phyloP scores from a whole-genome alignment of 1,140 invertebrate species.

The Penaeus vannamei region DNA sequence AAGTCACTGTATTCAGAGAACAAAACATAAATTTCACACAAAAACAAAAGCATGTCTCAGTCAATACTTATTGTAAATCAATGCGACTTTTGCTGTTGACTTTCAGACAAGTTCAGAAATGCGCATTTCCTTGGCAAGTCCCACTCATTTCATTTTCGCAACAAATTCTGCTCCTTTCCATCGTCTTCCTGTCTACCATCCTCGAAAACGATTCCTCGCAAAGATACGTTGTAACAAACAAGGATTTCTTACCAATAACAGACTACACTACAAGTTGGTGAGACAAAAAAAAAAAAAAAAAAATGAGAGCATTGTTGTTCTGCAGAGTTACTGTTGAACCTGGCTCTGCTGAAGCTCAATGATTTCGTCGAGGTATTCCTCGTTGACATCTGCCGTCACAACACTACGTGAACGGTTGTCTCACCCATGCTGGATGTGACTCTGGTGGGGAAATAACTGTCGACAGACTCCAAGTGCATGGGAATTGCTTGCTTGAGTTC shows the following conservation, averaged over 20 bases:
- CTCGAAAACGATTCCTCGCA: slow-evolving; percentile 36
- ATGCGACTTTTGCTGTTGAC: slow-evolving; percentile 24
- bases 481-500: slow-evolving; percentile 57
- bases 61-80: neutral
- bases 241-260: slow-evolving; percentile 43
- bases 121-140: slow-evolving; percentile 33
- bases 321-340: slow-evolving; percentile 38
- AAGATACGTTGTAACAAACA: slow-evolving; percentile 40
- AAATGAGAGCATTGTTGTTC: slow-evolving; percentile 26
- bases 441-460: slow-evolving; percentile 22
- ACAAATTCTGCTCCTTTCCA: slow-evolving; percentile 32
- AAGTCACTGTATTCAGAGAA: neutral
- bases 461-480: slow-evolving; percentile 38
- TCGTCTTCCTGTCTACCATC: slow-evolving; percentile 34
- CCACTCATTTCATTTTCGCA: slow-evolving; percentile 40
- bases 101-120: slow-evolving; percentile 19
- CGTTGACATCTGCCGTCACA: neutral
- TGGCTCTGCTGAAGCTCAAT: slow-evolving; percentile 49
- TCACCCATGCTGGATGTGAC: no score
- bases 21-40: slow-evolving; percentile 18
- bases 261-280: slow-evolving; percentile 37
- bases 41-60: neutral
- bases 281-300: no score
- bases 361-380: slow-evolving; percentile 14
- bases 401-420: neutral